Evolutionary conservation across 92 coral and sea anemone genomes (phyloP).

Genomic region (Parazoanthus darwini): DNA sequence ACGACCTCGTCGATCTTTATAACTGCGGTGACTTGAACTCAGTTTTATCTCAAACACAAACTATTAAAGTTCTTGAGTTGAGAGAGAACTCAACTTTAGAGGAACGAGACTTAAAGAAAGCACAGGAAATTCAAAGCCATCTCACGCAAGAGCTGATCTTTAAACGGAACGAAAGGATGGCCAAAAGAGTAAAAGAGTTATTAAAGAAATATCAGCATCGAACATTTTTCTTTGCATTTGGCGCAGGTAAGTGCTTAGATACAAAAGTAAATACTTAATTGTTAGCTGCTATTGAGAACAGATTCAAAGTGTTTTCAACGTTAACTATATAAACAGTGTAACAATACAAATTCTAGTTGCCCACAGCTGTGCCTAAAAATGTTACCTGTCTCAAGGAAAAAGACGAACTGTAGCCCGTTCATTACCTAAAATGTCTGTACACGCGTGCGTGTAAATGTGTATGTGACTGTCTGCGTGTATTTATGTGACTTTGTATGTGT

Average conservation of each 20-base stretch:
- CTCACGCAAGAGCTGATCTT: slow-evolving; percentile 79
- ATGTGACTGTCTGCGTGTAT: no score
- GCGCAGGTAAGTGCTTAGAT: slow-evolving; percentile 75
- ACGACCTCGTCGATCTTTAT: slow-evolving; percentile 89
- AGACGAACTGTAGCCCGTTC: no score
- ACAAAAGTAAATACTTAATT: not conserved
- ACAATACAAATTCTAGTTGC: no score
- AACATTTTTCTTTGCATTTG: slow-evolving; percentile 95
- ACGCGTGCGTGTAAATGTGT: no score
- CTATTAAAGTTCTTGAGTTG: slow-evolving; percentile 60
- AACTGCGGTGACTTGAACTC: slow-evolving; percentile 96
- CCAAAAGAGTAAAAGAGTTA: slow-evolving; percentile 81
- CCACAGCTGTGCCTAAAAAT: no score
- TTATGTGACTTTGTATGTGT: no score
- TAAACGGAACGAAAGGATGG: slow-evolving; percentile 87
- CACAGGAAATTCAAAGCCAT: slow-evolving; percentile 77
- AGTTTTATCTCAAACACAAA: slow-evolving; percentile 78
- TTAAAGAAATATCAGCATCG: slow-evolving; percentile 69
- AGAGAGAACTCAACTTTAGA: slow-evolving; percentile 66
- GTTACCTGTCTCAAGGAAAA: no score
- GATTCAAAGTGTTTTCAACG: no score
- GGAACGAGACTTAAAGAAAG: slow-evolving; percentile 56
- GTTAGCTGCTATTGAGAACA: not conserved
- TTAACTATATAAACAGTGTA: no score
- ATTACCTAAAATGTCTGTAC: no score